Percentiles rank a stretch among this genome's conserved stretches.
Conservation (phyloP, 2,113 vertebrate species). For the Antechinus flavipes region DNA sequence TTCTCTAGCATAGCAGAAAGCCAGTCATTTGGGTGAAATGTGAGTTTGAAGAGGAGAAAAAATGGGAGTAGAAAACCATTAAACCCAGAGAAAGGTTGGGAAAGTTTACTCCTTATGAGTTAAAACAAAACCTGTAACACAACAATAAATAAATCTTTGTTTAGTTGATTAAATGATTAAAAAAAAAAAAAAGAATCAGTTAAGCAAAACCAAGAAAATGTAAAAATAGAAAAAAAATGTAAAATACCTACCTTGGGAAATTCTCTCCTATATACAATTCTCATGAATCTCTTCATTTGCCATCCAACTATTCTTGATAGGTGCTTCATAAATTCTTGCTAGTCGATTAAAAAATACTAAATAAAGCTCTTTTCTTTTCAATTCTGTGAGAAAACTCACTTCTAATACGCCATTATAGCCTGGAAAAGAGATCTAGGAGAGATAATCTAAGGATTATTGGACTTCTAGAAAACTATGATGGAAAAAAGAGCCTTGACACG, state of each 20-base stretch:
- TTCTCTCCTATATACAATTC: background rate
- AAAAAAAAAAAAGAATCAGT: no score
- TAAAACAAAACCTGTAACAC: background rate
- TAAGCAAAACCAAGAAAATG: no score
- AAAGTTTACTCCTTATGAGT: background rate
- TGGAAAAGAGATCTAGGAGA: no score
- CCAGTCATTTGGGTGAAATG: background rate
- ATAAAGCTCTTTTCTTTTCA: background rate
- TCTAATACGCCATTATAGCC: background rate
- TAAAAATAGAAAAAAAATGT: no score
- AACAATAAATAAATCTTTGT: background rate
- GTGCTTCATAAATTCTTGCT: background rate
- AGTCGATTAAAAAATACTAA: background rate
- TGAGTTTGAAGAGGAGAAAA: conserved; percentile 3
- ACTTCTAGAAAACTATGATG: no score
- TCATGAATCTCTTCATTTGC: background rate
- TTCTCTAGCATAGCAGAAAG: background rate
- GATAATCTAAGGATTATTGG: no score
- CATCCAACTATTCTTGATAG: background rate
- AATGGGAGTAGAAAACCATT: background rate
- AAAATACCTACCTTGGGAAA: no score
- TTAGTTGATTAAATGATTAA: background rate
- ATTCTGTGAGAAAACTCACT: background rate
- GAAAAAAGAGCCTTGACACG: no score
- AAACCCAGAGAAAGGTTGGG: conserved; percentile 17